Evolutionary conservation across 2,888 invertebrate species (phyloP).

Genomic region (Slavum lentiscoides): DNA sequence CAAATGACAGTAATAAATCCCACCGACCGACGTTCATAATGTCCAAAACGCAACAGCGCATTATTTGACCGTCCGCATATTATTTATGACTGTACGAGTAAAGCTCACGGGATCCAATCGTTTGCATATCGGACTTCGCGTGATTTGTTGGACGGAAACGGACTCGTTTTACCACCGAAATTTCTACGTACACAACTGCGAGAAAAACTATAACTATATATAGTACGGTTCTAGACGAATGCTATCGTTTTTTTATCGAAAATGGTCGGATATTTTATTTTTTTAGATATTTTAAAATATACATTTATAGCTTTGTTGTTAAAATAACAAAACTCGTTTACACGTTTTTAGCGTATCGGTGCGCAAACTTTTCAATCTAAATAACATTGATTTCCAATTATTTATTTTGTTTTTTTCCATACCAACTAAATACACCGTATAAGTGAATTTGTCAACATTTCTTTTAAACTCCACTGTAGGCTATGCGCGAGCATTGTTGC

Average conservation of each 20-base stretch:
- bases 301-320: too few relatives aligned
- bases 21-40: not conserved
- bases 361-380: conserved; percentile 4
- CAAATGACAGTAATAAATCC: not conserved
- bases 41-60: not conserved
- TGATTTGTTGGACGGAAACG: not conserved
- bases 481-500: not conserved
- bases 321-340: too few relatives aligned
- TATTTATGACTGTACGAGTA: conserved; percentile 2
- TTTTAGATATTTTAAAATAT: too few relatives aligned
- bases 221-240: too few relatives aligned
- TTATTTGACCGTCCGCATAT: not conserved
- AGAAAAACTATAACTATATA: too few relatives aligned
- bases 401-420: not conserved
- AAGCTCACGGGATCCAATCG: not conserved
- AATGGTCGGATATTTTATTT: too few relatives aligned
- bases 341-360: not conserved
- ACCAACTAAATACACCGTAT: conserved; percentile 16
- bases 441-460: not conserved
- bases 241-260: too few relatives aligned
- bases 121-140: not conserved
- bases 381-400: conserved; percentile 27
- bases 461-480: not conserved
- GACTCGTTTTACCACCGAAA: not conserved
- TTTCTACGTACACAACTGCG: not conserved